Evolutionary conservation across 1,140 invertebrate species (phyloP).

Genomic region (Sycophaga agraensis): DNA sequence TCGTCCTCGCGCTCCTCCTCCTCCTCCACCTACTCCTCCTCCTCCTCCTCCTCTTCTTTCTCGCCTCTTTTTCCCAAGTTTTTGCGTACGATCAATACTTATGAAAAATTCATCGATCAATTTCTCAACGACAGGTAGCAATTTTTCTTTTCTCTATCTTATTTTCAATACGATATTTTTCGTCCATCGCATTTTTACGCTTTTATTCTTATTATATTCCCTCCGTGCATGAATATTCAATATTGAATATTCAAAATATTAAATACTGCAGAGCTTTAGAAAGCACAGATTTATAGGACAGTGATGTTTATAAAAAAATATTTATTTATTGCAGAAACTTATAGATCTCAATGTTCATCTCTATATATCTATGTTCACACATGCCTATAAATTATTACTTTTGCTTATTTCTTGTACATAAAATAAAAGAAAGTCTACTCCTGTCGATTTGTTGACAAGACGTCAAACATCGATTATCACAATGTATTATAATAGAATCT

Average conservation of each 20-base stretch:
- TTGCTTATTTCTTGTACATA: too few relatives aligned
- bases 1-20: too few relatives aligned
- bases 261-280: constrained; percentile 12
- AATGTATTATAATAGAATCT: too few relatives aligned
- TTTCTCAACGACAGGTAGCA: constrained; percentile 35
- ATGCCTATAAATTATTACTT: too few relatives aligned
- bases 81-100: constrained; percentile 1
- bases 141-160: constrained; percentile 2
- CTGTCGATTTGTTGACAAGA: too few relatives aligned
- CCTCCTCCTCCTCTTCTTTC: background rate
- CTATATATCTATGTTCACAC: too few relatives aligned
- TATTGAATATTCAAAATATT: constrained; percentile 36
- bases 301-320: background rate
- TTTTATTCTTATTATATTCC: constrained; percentile 25
- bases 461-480: too few relatives aligned
- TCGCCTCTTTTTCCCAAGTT: background rate
- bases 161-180: constrained; percentile 1
- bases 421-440: too few relatives aligned
- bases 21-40: too few relatives aligned
- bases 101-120: constrained; percentile 37
- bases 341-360: too few relatives aligned
- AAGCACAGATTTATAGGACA: background rate
- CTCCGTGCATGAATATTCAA: constrained; percentile 20
- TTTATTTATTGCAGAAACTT: too few relatives aligned
- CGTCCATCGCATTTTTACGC: constrained; percentile 6